Evolutionary conservation across 1,140 invertebrate species (phyloP).

Genomic region (Cydia fagiglandana): DNA sequence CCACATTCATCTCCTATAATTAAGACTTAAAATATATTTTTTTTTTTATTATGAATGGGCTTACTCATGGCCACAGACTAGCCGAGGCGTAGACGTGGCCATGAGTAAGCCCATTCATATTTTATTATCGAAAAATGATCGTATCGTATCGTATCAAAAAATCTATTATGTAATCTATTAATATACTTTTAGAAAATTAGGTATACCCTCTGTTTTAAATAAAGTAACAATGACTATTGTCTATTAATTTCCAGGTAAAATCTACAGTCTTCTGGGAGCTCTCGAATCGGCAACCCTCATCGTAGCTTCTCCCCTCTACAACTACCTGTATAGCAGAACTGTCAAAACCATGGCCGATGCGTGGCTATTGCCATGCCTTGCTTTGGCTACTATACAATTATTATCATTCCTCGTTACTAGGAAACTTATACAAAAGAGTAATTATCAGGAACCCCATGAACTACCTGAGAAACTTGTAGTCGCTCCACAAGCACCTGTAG

Average conservation of each 20-base stretch:
- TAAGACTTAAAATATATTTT: too few species aligned
- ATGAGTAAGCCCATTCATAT: too few species aligned
- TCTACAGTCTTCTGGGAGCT: slow-evolving; percentile 72
- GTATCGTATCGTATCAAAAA: too few species aligned
- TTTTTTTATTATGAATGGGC: too few species aligned
- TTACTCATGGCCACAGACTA: too few species aligned
- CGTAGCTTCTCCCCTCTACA: slow-evolving; percentile 66
- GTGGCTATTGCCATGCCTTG: slow-evolving; percentile 66
- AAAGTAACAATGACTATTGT: background rate
- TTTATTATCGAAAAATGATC: too few species aligned
- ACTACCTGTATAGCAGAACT: slow-evolving; percentile 66
- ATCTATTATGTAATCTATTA: too few species aligned
- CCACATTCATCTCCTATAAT: too few species aligned
- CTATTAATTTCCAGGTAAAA: slow-evolving; percentile 69
- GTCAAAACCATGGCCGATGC: slow-evolving; percentile 63
- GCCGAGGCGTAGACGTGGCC: too few species aligned
- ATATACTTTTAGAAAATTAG: too few species aligned
- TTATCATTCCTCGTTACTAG: slow-evolving; percentile 56
- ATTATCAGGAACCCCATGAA: slow-evolving; percentile 21
- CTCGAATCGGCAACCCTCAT: slow-evolving; percentile 72
- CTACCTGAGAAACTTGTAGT: background rate
- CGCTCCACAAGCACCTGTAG: background rate
- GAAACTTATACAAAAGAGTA: slow-evolving; percentile 41
- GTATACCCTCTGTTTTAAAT: too few species aligned
- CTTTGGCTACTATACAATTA: slow-evolving; percentile 63